phyloP scores from a whole-genome alignment of 2,113 vertebrate genomes.

The Dromaius novaehollandiae region DNA sequence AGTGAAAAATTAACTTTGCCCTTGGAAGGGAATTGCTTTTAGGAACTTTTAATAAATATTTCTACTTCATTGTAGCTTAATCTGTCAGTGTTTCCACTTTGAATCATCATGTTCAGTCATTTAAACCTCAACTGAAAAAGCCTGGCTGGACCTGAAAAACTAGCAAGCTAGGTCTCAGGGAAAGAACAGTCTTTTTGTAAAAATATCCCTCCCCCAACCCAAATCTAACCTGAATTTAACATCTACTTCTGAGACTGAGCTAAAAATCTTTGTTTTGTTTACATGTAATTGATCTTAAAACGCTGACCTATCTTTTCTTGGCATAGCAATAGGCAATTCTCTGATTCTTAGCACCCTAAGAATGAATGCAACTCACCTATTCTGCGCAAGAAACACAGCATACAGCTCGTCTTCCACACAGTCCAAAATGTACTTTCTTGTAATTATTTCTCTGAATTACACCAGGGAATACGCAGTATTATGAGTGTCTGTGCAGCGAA shows the following conservation, averaged over 20 bases:
- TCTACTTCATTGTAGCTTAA: neutral
- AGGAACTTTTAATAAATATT: neutral
- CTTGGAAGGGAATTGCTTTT: neutral
- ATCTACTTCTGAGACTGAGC: neutral
- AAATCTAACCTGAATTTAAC: neutral
- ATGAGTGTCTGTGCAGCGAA: neutral
- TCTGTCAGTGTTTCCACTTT: constrained; percentile 33
- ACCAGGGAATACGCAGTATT: neutral
- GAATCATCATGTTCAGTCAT: constrained; percentile 5
- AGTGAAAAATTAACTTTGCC: neutral
- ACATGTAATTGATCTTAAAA: accelerated
- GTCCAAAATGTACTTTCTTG: neutral
- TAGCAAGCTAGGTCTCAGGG: neutral
- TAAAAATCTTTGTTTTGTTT: neutral
- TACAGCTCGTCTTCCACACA: neutral
- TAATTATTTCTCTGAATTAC: neutral
- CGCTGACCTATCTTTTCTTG: neutral
- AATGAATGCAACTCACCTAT: neutral
- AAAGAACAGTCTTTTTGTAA: neutral
- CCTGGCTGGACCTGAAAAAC: neutral
- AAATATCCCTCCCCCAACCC: neutral
- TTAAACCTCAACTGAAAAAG: neutral
- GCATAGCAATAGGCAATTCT: accelerated
- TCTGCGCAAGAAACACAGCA: neutral
- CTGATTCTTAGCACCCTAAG: accelerated